Evolutionary conservation across 1,140 invertebrate species (phyloP), one percentile per base, ranked within the genome.

Genomic region (Akabosia matsudoensis): DNA sequence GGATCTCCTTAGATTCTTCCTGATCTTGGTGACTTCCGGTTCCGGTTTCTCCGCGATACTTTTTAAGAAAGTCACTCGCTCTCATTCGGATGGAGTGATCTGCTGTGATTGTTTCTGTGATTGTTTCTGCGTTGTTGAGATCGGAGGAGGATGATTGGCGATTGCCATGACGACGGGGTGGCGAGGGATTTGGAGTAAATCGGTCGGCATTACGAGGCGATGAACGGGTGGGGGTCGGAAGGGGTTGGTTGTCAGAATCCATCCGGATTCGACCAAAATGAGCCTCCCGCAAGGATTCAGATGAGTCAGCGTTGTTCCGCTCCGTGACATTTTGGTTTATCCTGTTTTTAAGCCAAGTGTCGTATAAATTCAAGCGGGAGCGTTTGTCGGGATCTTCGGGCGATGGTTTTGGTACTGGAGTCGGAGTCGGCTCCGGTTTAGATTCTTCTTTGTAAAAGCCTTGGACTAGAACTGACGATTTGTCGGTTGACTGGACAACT

Each of bases 1-100:
- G 13, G 7, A 16, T 22, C 24, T 61, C 54, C 54, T 7, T 22
- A 13, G 7, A 22, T 61, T 24, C 54, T 4, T 7, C 4, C n/a
- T 61, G 7, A 61, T 13, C 18, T 18, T 45, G 37, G n/a, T n/a
- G n/a, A n/a, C n/a, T n/a, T n/a, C n/a, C 45, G n/a, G 45, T 51
- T 51, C 45, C n/a, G n/a, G n/a, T n/a, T 22, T 61, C 24, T 67
- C 61, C 54, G 14, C 22, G 24, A 7, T 30, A 2, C 30, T 30
- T 24, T 30, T 67, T 24, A 2, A 67, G n/a, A 67, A 67, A 67
- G 30, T 67, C 61, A n/a, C 61, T 67, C 13, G 61, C 61, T 10
- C 61, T 28, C 61, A 67, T 67, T 67, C 61, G 61, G 10, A 67
- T n/a, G 13, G 61, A 67, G 30, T 67, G 61, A n/a, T 67, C 61